Evolutionary conservation across 1,140 invertebrate genomes (phyloP).

Genomic region (Apis laboriosa): DNA sequence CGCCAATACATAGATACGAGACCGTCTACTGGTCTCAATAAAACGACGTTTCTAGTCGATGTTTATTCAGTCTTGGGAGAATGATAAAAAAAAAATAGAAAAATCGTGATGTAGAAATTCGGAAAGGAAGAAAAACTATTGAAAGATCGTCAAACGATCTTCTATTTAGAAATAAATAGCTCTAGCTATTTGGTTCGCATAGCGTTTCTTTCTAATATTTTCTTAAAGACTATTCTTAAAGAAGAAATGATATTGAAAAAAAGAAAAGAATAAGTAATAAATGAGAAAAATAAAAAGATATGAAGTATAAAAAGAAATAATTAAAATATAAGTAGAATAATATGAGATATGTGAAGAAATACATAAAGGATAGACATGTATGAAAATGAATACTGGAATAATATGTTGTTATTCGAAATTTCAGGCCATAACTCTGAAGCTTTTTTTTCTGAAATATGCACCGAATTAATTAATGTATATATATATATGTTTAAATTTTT

Average conservation of each 20-base stretch:
- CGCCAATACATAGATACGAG: slow-evolving; percentile 59
- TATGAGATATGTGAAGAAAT: not conserved
- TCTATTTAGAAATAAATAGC: not conserved
- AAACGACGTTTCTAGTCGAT: slow-evolving; percentile 30
- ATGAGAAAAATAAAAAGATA: too few species aligned
- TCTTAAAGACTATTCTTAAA: too few species aligned
- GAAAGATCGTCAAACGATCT: not conserved
- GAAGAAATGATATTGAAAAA: too few species aligned
- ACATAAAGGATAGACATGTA: not conserved
- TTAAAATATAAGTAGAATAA: not conserved
- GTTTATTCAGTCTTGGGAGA: slow-evolving; percentile 17
- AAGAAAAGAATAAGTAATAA: too few species aligned
- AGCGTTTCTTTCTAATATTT: too few species aligned
- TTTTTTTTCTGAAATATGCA: not conserved
- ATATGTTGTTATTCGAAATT: not conserved
- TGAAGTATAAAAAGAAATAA: not conserved
- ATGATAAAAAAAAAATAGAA: not conserved
- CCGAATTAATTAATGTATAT: not conserved
- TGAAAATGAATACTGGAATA: not conserved
- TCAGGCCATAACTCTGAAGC: too few species aligned
- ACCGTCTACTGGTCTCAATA: slow-evolving; percentile 33
- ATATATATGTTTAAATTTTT: too few species aligned
- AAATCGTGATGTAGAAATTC: not conserved
- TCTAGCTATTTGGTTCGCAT: too few species aligned
- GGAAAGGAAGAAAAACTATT: not conserved